Conservation (phyloP, 23 tunicate species). For the Ascidia mentula region DNA sequence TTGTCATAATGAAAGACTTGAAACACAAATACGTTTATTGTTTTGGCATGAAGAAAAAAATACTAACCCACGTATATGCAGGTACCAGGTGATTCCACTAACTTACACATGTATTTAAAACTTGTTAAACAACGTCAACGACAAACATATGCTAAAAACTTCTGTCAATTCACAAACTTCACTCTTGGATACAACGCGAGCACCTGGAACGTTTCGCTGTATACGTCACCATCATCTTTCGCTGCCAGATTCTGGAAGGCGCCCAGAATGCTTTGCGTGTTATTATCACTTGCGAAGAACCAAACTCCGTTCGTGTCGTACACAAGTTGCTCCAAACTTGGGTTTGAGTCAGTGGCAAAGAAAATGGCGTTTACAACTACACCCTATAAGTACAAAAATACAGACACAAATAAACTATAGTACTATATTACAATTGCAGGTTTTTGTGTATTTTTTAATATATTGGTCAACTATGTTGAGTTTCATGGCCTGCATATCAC, state of each 20-base stretch:
- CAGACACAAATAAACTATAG: neutral
- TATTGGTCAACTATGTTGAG: no score
- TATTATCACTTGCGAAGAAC: slow-evolving; percentile 43
- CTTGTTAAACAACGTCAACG: no score
- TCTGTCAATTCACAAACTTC: no score
- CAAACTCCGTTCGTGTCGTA: slow-evolving; percentile 48
- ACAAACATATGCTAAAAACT: no score
- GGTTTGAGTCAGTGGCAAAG: slow-evolving; percentile 39
- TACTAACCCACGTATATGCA: no score
- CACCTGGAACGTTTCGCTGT: slow-evolving; percentile 68
- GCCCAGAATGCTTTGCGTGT: slow-evolving; percentile 25
- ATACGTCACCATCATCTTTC: slow-evolving; percentile 58
- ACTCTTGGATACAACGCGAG: neutral
- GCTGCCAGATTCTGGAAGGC: slow-evolving; percentile 40
- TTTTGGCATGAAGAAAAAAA: no score
- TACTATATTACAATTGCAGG: neutral
- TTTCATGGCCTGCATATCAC: no score
- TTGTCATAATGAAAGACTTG: no score
- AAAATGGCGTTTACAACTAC: slow-evolving; percentile 50
- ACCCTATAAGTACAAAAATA: slow-evolving; percentile 19
- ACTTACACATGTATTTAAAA: no score
- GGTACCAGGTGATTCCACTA: no score
- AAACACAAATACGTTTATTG: no score
- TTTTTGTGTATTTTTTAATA: neutral
- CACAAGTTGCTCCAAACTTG: slow-evolving; percentile 35